Conservation (phyloP, 2,888 invertebrate species). For the Drosophila quasianomalipes region DNA sequence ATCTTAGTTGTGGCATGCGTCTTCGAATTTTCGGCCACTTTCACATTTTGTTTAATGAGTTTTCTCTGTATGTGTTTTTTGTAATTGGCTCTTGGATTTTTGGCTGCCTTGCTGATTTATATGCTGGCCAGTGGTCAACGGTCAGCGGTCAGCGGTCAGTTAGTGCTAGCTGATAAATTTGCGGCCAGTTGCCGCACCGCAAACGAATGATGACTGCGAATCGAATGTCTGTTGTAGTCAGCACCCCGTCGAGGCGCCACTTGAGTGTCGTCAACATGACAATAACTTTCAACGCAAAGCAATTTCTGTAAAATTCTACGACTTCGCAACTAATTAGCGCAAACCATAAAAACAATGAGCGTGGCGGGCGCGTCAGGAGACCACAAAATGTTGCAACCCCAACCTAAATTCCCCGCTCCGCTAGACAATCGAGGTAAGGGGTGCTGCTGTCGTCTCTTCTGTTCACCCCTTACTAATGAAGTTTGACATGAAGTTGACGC, state of each 20-base stretch:
- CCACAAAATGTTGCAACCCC: constrained; percentile 52
- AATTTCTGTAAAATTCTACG: constrained; percentile 81
- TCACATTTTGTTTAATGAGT: constrained; percentile 58
- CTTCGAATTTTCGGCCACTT: constrained; percentile 50
- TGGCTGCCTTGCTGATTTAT: constrained; percentile 7
- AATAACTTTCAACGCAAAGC: constrained; percentile 46
- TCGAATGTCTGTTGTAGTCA: constrained; percentile 29
- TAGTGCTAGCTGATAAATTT: constrained; percentile 39
- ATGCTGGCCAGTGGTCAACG: constrained; percentile 23
- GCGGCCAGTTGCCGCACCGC: constrained; percentile 14
- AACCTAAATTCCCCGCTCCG: constrained; percentile 8
- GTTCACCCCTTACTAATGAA: constrained; percentile 66
- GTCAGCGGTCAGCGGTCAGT: constrained; percentile 30
- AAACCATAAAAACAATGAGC: constrained; percentile 82
- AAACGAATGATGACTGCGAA: constrained; percentile 55
- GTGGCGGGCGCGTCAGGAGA: constrained; percentile 43
- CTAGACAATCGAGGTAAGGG: constrained; percentile 15
- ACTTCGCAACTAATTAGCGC: constrained; percentile 84
- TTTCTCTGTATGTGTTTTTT: constrained; percentile 23
- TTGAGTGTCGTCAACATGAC: constrained; percentile 54
- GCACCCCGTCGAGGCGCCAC: constrained; percentile 16
- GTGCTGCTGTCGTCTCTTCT: constrained; percentile 7
- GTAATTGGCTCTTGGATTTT: constrained; percentile 51
- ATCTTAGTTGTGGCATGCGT: constrained; percentile 48
- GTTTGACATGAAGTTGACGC: constrained; percentile 73